Evolutionary conservation across 2,797 vertebrate genomes (phyloP).

Genomic region (Syndactyla subalaris): DNA sequence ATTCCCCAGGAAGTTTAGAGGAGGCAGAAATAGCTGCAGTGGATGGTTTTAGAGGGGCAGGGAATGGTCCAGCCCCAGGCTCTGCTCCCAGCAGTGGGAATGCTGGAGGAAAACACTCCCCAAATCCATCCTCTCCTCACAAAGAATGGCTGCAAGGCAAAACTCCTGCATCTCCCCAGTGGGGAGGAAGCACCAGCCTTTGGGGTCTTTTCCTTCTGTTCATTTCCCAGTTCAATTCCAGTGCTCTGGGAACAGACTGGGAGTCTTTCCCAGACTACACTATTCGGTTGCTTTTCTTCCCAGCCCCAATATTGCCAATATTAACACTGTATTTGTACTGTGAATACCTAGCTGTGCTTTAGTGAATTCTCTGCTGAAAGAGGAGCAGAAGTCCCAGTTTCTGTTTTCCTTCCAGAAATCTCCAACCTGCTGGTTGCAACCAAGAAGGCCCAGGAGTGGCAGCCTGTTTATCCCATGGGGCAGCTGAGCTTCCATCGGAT

Average conservation of each 20-base stretch:
- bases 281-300: not conserved
- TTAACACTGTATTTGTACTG: not conserved
- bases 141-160: not conserved
- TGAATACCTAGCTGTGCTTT: not conserved
- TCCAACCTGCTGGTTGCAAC: conserved; percentile 96
- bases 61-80: accelerated
- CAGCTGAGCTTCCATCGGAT: conserved; percentile 94
- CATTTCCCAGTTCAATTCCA: not conserved
- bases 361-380: not conserved
- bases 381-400: not conserved
- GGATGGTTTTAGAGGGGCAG: not conserved
- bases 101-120: not conserved
- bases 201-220: not conserved
- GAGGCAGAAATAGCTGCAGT: not conserved
- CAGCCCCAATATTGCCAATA: not conserved
- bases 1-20: not conserved
- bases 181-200: not conserved
- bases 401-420: conserved; percentile 82
- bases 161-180: not conserved
- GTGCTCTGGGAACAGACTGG: not conserved
- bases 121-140: accelerated
- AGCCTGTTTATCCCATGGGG: conserved; percentile 77
- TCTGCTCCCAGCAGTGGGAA: not conserved
- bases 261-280: not conserved
- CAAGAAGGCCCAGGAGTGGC: conserved; percentile 84